Evolutionary conservation across 1,140 invertebrate species (phyloP), one percentile per base, ranked within the genome.

Genomic region (Rhyacophila brunnea): DNA sequence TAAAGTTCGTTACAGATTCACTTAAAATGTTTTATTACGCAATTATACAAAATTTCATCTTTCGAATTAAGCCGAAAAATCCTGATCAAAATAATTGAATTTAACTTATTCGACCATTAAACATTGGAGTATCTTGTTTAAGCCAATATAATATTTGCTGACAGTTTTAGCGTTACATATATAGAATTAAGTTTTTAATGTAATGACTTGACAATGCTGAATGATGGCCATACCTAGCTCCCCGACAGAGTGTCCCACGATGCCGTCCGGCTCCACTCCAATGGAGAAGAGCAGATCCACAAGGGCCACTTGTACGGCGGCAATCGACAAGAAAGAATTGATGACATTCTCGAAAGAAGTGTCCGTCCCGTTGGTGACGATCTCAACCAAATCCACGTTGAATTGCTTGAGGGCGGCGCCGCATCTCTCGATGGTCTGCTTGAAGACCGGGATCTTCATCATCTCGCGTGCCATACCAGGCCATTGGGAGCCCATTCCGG

Each of bases 401-500:
- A 89, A 85, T 2, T 87, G 85, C 64, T 86, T 82, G 0, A 99
- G 74, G 1, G 87, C 83, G 44, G 87, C 85, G 5, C 90, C 87
- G 52, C 87, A 90, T 48, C 84, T 85, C 61, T 84, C 76, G 50
- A 99, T 87, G 28, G 89, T 89, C 20, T 85, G 77, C 36, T 85
- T 83, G 74, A 98, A 98, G 0, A 80, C 72, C 43, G 93, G 87
- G 34, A 99, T 79, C 35, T 80, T 68, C 81, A 98, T 87, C 34
- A 99, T 77, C 15, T 89, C 82, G 68, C 86, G 86, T 4, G 85
- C 95, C 95, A 98, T 99, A 59, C 92, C 93, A 42, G 87, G 80
- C 95, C 95, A 99, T 78, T 99, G 96, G 34, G 89, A 88, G 9
- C 96, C 96, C 95, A 98, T 98, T 32, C 96, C 96, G 44, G 94